Base-by-base conservation (phyloP, 2,113 vertebrate genomes). In the Cygnus atratus region DNA sequence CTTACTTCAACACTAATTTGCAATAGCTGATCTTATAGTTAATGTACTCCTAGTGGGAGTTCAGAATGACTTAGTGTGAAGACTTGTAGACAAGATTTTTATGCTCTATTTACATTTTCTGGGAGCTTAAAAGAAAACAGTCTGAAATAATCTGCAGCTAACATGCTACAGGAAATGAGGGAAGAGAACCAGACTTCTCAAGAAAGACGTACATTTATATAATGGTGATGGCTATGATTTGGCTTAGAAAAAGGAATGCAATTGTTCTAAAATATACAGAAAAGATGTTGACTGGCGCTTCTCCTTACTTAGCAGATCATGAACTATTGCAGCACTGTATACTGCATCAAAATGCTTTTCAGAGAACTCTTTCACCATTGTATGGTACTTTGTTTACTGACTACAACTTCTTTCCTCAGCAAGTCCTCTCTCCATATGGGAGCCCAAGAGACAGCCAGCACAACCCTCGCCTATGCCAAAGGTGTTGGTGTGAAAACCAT, bases 51-150 rank as follows among this genome's bases (percentile, higher is more conserved):
- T 88, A 22, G 5, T 59, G 93, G 80, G 86, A 94, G 74, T 89
- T 93, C 41, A 59, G 77, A 82, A 73, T 54, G 26, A 90, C 88
- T 78, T 79, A 35, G 41, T 44, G 70, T 80, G 70, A 90, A 89
- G 78, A 93, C 88, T 70, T 88, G 80, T 50, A 83, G 88, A 71
- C 48, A 88, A n/a, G n/a, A 79, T 84, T 95, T 96, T 90, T 87
- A 62, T 84, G 66, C 35, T 77, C 35, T 95, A 92, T 93, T 96
- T 96, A 96, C 80, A 79, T 96, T 91, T 96, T 95, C 84, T 87
- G 62, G 33, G 44, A 90, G 41, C 29, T 92, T 76, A 68, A 84
- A 76, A 84, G 84, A 87, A 96, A 97, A 91, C 62, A 95, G 41
- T 75, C 74, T 83, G 91, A 93, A 94, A 62, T 37, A 92, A 93